Evolutionary conservation across 1,140 invertebrate genomes (phyloP), one percentile per base, ranked within the genome.

Genomic region (Pentalonia nigronervosa): DNA sequence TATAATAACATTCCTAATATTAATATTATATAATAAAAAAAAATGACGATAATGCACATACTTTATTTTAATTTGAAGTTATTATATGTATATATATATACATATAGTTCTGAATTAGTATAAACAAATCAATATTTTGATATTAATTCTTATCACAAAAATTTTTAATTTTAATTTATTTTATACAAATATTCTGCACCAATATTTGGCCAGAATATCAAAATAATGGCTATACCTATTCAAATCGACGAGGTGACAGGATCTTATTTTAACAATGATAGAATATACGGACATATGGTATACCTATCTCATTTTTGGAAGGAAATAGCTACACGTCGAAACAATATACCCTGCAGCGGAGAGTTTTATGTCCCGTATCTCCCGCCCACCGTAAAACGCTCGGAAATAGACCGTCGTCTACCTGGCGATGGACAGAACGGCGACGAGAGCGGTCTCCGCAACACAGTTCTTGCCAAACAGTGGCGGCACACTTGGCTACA

Each of bases 341-440:
- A 76, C 50, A 21, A 53, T 53, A 53, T 20, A 53, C 17, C 60
- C 30, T 76, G 60, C 60, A n/a, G n/a, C 60, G 36, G 84, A 25
- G 45, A 25, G 23, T 48, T n/a, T 86, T n/a, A 47, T 30, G 41
- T 45, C 41, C 45, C 84, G 4, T 20, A 7, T 11, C 14, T 53
- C 47, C 17, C n/a, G 53, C 84, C 45, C 25, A n/a, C n/a, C 17
- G n/a, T n/a, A n/a, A 7, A 48, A 17, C 87, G 87, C 48, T 48
- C 87, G 47, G 50, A 89, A 89, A 89, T 89, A 89, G 87, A 89
- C 20, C 87, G n/a, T 53, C 87, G 87, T 34, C 47, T 89, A 89
- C 87, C 87, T 89, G 87, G 87, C 47, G 47, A 76, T 76, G 30
- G 60, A 20, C 17, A n/a, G 17, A 17, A 47, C 84, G 11, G 25